Evolutionary conservation across 2,113 vertebrate species (phyloP), one percentile per base, ranked within the genome.

Genomic region (Himantopus leucocephalus): DNA sequence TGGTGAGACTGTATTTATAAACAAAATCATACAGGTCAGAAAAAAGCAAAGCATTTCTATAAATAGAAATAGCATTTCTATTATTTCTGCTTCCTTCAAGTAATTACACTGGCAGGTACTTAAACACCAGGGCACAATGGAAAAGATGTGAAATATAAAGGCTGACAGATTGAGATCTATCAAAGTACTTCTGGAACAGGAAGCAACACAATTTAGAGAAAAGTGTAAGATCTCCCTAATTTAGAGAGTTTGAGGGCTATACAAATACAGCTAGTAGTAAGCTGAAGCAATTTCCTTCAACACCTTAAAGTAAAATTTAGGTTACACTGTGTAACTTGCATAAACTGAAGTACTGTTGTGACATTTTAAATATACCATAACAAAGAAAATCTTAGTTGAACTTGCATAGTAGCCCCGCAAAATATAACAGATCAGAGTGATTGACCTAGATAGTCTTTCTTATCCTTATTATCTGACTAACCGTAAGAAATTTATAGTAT

Each of bases 401-500:
- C 9, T 80, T 71, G 30, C 19, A 48, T 5, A 64, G 39, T 7
- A 9, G 27, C 27, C 50, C 50, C 53, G 45, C 13, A 80, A 75
- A 94, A 85, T 23, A 7, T 1, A 71, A 63, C 32, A 48, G 62
- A n/a, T 32, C 30, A 59, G 62, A 53, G 13, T 34, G 17, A 67
- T 2, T 58, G 29, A 70, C 8, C 18, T 58, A n/a, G 14, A 67
- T 13, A 68, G 41, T 21, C 41, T 50, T 45, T 56, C 18, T 45
- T 77, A 43, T 19, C 35, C 16, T 50, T 67, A 67, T 7, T 53
- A 48, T 45, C 66, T 32, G 21, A 63, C 58, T 70, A 82, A 74
- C 59, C 14, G 34, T 5, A 62, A 58, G 67, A 30, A 53, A 55
- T 47, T 92, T 94, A 64, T 83, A 96, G 96, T 82, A 97, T 66